These are phyloP conservation scores for Molossus alvarezi DNA, from an alignment of 2,797 vertebrate genomes.

Conservation along the genomic window DNA sequence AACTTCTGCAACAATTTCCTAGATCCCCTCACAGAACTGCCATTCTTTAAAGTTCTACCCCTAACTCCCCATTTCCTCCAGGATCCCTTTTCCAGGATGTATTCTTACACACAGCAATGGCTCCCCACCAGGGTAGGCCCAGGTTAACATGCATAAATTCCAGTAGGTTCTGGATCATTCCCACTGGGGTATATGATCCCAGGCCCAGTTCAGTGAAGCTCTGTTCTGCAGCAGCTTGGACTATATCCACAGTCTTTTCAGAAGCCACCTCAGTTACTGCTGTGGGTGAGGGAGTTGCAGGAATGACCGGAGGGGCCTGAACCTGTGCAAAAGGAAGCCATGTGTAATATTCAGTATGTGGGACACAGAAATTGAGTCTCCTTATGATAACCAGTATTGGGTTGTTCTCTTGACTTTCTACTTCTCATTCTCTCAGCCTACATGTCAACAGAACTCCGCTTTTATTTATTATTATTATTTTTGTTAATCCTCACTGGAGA, in stretches of 20 bases:
- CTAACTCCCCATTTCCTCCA: not conserved
- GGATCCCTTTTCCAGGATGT: not conserved
- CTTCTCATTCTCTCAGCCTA: not conserved
- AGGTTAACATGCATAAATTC: slow-evolving; percentile 93
- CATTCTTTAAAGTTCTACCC: not conserved
- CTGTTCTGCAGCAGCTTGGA: slow-evolving; percentile 90
- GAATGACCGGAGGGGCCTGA: slow-evolving; percentile 72
- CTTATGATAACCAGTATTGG: not conserved
- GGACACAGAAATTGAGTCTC: not conserved
- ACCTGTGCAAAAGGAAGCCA: slow-evolving; percentile 74
- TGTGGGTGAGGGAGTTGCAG: slow-evolving; percentile 71
- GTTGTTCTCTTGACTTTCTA: not conserved
- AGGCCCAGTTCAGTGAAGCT: slow-evolving; percentile 93
- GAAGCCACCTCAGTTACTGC: slow-evolving; percentile 75
- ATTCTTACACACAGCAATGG: slow-evolving; percentile 94
- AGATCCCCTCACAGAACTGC: not conserved
- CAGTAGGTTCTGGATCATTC: slow-evolving; percentile 93
- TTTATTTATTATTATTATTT: not conserved
- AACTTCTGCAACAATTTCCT: slow-evolving; percentile 36
- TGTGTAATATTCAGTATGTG: not conserved
- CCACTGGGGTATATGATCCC: slow-evolving; percentile 92
- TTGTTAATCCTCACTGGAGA: too few relatives aligned
- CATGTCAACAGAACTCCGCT: not conserved
- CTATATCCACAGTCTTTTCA: slow-evolving; percentile 81
- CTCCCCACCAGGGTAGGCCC: slow-evolving; percentile 96